Evolutionary conservation across 2,888 invertebrate genomes (phyloP).

Genomic region (Melieria crassipennis): DNA sequence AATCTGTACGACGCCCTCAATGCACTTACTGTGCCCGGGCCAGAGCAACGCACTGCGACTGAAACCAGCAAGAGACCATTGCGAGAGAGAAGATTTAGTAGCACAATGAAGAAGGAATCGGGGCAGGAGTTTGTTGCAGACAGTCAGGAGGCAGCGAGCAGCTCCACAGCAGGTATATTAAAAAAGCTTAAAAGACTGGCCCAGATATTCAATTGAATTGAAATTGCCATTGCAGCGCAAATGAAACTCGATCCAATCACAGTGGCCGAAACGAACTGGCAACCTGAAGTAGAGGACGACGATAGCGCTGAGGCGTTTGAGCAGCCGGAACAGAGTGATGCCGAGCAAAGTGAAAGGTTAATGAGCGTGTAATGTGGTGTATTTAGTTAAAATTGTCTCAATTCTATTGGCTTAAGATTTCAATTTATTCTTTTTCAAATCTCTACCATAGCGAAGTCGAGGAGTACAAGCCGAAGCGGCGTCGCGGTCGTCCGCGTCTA

Average conservation of each 20-base stretch:
- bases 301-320: not conserved
- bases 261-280: constrained; percentile 16
- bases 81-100: not conserved
- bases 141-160: not conserved
- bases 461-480: constrained; percentile 40
- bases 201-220: not conserved
- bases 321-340: too few species aligned
- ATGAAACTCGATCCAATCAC: constrained; percentile 26
- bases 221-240: not conserved
- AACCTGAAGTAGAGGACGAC: not conserved
- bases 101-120: not conserved
- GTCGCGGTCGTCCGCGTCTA: constrained; percentile 49
- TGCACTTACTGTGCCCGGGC: not conserved
- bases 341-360: constrained; percentile 16
- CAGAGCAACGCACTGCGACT: too few species aligned
- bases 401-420: not conserved
- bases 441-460: not conserved
- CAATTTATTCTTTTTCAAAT: not conserved
- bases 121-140: not conserved
- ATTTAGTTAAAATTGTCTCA: not conserved
- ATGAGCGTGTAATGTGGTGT: not conserved
- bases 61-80: not conserved
- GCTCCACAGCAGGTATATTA: not conserved
- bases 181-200: not conserved
- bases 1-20: constrained; percentile 4